A percentile compares a stretch with the other conserved stretches of the same genome.
phyloP scores from a whole-genome alignment of 2,888 invertebrate genomes.

The Augochlorella aurata region DNA sequence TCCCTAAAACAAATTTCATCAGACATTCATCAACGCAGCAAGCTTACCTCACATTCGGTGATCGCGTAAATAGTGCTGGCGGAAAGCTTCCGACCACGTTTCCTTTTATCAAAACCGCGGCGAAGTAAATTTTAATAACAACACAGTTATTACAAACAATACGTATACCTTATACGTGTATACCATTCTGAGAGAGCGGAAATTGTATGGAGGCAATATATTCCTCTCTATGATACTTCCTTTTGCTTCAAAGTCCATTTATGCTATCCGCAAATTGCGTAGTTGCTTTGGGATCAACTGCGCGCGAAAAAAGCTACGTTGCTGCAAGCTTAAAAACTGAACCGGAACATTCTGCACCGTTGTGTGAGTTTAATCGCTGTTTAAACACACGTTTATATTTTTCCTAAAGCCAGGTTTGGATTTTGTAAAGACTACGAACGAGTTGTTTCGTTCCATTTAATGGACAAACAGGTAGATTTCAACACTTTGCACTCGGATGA shows the following conservation, averaged over 20 bases:
- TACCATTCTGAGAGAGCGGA: neutral
- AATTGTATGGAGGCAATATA: conserved; percentile 1
- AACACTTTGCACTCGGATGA: neutral
- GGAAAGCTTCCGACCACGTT: neutral
- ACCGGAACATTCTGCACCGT: neutral
- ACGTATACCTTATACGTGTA: neutral
- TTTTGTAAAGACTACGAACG: neutral
- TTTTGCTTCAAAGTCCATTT: conserved; percentile 1
- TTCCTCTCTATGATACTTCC: neutral
- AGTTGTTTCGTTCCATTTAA: neutral
- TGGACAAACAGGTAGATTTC: neutral
- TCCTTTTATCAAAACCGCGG: neutral
- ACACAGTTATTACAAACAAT: neutral
- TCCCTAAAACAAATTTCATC: neutral
- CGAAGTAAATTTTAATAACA: neutral
- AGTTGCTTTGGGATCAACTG: conserved; percentile 4
- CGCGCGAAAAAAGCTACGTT: neutral
- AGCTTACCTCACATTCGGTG: neutral
- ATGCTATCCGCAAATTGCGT: conserved; percentile 1
- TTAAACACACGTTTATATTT: neutral
- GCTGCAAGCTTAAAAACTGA: neutral
- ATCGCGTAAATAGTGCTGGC: neutral
- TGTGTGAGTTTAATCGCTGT: neutral
- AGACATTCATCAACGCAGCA: neutral
- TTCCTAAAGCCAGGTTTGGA: neutral